Conservation (phyloP, 2,888 invertebrate species). For the Nematopogon swammerdamellus region DNA sequence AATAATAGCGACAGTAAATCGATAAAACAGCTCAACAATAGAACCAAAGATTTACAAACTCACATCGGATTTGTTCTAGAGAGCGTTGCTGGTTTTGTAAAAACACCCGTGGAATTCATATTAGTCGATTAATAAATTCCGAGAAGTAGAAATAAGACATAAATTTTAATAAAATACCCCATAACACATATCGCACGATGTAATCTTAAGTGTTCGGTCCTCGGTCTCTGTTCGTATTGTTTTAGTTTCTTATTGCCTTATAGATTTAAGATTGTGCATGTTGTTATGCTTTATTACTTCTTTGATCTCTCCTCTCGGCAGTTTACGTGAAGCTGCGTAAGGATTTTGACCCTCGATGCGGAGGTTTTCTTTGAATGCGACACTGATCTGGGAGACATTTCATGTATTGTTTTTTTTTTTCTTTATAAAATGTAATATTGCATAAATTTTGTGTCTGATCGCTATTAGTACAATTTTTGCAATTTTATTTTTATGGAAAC, state of each 20-base stretch:
- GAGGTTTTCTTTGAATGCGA: too few species aligned
- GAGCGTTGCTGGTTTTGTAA: constrained; percentile 17
- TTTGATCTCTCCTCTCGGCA: background rate
- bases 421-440: too few species aligned
- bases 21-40: background rate
- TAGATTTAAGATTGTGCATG: constrained; percentile 23
- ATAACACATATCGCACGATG: constrained; percentile 32
- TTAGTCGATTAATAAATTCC: constrained; percentile 53
- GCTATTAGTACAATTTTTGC: too few species aligned
- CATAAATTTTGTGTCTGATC: too few species aligned
- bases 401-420: too few species aligned
- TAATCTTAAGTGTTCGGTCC: constrained; percentile 30
- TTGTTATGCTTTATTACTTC: background rate
- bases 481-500: too few species aligned
- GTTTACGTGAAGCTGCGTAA: too few species aligned
- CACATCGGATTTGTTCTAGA: constrained; percentile 27
- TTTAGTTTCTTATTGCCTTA: constrained; percentile 18
- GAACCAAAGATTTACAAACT: constrained; percentile 15
- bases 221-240: constrained; percentile 26
- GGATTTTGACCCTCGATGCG: too few species aligned
- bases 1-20: background rate
- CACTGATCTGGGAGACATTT: too few species aligned
- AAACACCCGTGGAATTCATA: constrained; percentile 48
- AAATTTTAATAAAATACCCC: constrained; percentile 50
- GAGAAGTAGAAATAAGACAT: constrained; percentile 50